A percentile compares a stretch with the other conserved stretches of the same genome.
These are phyloP conservation scores for Sinocyclocheilus maitianheensis DNA, from an alignment of 2,113 vertebrate species.

Conservation along the genomic window DNA sequence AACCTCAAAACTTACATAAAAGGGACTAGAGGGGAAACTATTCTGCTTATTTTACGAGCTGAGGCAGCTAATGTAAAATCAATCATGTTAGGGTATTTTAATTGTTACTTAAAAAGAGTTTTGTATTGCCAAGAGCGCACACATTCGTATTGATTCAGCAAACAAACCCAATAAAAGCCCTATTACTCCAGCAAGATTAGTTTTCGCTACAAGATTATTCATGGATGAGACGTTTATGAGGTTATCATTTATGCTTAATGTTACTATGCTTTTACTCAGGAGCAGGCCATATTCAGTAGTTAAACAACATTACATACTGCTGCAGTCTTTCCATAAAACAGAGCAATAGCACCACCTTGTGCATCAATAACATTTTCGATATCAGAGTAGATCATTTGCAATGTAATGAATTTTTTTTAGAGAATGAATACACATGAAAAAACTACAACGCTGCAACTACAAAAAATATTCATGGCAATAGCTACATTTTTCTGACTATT, in stretches of 20 bases:
- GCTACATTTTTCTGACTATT: too few species aligned
- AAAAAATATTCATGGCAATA: too few species aligned
- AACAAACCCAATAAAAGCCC: not conserved
- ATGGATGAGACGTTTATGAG: not conserved
- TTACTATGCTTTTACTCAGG: not conserved
- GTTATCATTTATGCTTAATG: not conserved
- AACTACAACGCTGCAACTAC: too few species aligned
- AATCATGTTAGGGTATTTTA: constrained; percentile 5
- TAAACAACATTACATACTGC: not conserved
- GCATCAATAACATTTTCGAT: not conserved
- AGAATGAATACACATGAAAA: too few species aligned
- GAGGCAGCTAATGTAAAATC: not conserved
- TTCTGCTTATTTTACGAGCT: not conserved
- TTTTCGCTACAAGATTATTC: not conserved
- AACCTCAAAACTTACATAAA: not conserved
- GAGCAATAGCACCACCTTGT: constrained; percentile 23
- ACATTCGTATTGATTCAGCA: constrained; percentile 1
- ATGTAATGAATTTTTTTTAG: too few species aligned
- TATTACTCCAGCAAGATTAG: not conserved
- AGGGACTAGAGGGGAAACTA: not conserved
- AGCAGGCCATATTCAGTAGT: not conserved
- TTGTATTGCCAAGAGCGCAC: not conserved
- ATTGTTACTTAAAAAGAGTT: constrained; percentile 7
- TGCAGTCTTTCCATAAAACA: not conserved
- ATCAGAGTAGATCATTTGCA: too few species aligned